phyloP scores from a whole-genome alignment of 2,888 invertebrate species.

The Euzophera pinguis region DNA sequence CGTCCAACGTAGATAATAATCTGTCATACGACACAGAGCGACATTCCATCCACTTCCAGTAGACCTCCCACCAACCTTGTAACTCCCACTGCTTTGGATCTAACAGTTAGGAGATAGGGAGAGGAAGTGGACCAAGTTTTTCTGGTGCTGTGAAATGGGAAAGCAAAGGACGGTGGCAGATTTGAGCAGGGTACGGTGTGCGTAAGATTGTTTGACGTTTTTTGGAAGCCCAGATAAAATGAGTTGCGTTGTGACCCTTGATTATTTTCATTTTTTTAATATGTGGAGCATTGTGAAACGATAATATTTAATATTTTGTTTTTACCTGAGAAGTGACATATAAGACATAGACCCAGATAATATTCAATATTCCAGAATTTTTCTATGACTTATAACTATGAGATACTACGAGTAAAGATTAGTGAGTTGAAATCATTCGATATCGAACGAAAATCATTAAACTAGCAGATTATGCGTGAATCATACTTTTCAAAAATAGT shows the following conservation, averaged over 20 bases:
- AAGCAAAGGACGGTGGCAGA: constrained; percentile 54
- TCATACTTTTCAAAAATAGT: no score
- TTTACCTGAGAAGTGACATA: no score
- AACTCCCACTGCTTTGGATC: constrained; percentile 25
- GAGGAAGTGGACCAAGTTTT: constrained; percentile 28
- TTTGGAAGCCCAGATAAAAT: constrained; percentile 43
- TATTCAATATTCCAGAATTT: no score
- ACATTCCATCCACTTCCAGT: constrained; percentile 43
- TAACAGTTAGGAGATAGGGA: constrained; percentile 19
- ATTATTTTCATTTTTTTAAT: constrained; percentile 11
- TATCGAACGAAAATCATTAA: no score
- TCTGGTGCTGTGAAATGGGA: constrained; percentile 47
- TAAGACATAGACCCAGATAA: no score
- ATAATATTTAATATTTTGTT: no score
- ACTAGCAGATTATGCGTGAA: no score
- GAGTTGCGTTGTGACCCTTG: constrained; percentile 17
- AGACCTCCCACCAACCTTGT: constrained; percentile 42
- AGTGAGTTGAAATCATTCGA: no score
- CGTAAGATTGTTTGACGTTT: constrained; percentile 62
- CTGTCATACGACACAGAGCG: constrained; percentile 68
- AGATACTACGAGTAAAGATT: no score
- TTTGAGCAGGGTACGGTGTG: constrained; percentile 54
- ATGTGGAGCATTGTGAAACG: neutral
- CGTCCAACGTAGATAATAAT: constrained; percentile 75
- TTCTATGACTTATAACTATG: no score